Base-by-base conservation (phyloP, 2,888 invertebrate species). In the Drosophila imparisetae region DNA sequence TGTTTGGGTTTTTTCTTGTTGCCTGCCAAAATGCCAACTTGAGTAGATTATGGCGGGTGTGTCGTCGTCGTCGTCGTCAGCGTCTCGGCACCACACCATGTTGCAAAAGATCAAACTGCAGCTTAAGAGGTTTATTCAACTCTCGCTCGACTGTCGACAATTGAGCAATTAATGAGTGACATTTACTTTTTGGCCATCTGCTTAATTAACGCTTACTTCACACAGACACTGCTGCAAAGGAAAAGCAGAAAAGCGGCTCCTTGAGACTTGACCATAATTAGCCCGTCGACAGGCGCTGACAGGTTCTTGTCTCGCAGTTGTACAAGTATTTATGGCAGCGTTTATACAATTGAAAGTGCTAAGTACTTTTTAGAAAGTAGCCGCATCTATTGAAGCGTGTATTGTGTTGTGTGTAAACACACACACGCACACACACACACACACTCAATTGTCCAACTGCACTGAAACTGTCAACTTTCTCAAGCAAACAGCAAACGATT, bases 291-390 rank as follows among this genome's bases (percentile, higher is more conserved):
- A 67, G 81, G 62, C 72, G 81, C 62, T 50, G 81, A 80, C 78
- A 76, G 77, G 81, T 78, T 78, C 78, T 81, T 40, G 34, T 58
- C 42, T 57, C 15, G 24, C 49, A 40, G 81, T 64, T 55, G 61
- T 52, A 36, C 53, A 34, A 32, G 59, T 52, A 60, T 62, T 60
- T 65, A 66, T 67, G 49, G 29, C 57, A 11, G 27, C 1, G 54
- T 45, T 66, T 59, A 42, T 36, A 69, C 81, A 90, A 86, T 86
- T 86, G 85, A 86, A 86, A 86, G 85, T 86, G 85, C 90, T 85
- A 88, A 86, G 85, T 86, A 86, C 85, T 88, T 88, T 85, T 90
- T 86, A 90, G 90, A 86, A 86, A 86, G 85, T 80, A 72, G 84
- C 71, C 60, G 42, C 72, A 52, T 55, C 83, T 59, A 55, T 38